These are phyloP conservation scores for Lasioglossum lativentre DNA, from an alignment of 2,888 invertebrate species.

Conservation along the genomic window DNA sequence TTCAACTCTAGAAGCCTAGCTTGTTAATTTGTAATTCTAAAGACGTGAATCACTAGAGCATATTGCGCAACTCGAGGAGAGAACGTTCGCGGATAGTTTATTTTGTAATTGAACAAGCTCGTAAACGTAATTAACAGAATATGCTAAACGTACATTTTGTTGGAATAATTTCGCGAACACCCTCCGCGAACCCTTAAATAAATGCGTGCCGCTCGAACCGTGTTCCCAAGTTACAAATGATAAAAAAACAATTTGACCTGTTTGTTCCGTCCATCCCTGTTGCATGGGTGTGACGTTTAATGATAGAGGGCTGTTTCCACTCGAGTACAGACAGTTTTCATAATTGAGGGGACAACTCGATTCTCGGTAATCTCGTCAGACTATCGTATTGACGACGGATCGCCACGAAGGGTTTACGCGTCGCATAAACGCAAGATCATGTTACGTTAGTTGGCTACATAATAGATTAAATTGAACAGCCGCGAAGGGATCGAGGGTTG, in stretches of 20 bases:
- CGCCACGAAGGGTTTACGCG: conserved; percentile 30
- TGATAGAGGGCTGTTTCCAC: conserved; percentile 43
- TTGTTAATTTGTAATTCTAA: neutral
- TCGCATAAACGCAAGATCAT: conserved; percentile 26
- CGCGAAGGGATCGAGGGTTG: neutral
- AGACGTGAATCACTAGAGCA: neutral
- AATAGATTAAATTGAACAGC: conserved; percentile 16
- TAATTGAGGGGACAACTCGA: conserved; percentile 56
- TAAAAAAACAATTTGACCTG: neutral
- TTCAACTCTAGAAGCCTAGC: neutral
- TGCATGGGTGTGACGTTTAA: conserved; percentile 11
- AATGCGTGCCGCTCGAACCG: neutral
- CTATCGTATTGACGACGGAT: conserved; percentile 39
- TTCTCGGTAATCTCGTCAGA: conserved; percentile 28
- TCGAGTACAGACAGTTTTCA: conserved; percentile 58
- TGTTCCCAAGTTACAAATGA: neutral
- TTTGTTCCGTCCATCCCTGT: neutral
- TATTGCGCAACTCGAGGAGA: neutral
- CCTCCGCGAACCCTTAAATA: neutral
- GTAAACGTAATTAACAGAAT: neutral
- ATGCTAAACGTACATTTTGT: neutral
- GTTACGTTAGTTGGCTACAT: conserved; percentile 13
- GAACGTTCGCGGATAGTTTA: neutral
- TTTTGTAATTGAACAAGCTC: neutral
- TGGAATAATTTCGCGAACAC: neutral